Conservation (phyloP, 2,888 invertebrate species). For the Torymus auratus region DNA sequence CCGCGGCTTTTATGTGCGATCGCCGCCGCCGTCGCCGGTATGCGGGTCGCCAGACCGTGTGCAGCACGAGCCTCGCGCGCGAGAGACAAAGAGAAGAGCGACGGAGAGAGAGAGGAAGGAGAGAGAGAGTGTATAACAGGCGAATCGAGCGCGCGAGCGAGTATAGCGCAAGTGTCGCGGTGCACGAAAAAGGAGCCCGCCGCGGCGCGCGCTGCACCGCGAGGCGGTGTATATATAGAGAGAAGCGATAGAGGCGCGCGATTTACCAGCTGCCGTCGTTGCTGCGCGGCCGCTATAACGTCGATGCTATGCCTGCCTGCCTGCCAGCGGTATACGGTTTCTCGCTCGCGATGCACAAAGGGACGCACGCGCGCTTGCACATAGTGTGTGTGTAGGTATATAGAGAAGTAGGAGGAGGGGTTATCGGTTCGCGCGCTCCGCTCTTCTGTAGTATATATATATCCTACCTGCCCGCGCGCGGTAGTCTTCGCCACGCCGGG, state of each 20-base stretch:
- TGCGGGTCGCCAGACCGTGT: conserved; percentile 49
- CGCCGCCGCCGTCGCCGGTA: conserved; percentile 36
- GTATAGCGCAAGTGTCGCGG: conserved; percentile 21
- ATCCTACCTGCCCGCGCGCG: no score
- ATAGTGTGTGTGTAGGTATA: background rate
- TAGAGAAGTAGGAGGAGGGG: background rate
- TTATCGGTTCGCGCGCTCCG: conserved; percentile 34
- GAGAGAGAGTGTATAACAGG: conserved; percentile 9
- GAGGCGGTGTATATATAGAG: background rate
- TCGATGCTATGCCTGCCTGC: conserved; percentile 37
- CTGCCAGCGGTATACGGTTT: background rate
- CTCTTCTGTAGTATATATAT: no score
- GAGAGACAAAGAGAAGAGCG: conserved; percentile 9
- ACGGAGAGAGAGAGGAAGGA: conserved; percentile 11
- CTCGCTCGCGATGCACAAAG: conserved; percentile 22
- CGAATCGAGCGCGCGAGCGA: conserved; percentile 31
- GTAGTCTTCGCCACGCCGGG: no score
- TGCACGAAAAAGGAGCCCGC: no score
- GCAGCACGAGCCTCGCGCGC: background rate
- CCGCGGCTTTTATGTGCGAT: conserved; percentile 32
- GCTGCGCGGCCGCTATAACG: conserved; percentile 46
- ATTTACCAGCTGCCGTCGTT: conserved; percentile 48
- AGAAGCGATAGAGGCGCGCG: conserved; percentile 27
- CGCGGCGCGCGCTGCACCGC: conserved; percentile 47
- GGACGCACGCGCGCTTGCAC: conserved; percentile 20